Percentiles rank a stretch among this genome's conserved stretches.
These are phyloP conservation scores for Rapana venosa DNA, from an alignment of 2,888 invertebrate species.

Conservation along the genomic window DNA sequence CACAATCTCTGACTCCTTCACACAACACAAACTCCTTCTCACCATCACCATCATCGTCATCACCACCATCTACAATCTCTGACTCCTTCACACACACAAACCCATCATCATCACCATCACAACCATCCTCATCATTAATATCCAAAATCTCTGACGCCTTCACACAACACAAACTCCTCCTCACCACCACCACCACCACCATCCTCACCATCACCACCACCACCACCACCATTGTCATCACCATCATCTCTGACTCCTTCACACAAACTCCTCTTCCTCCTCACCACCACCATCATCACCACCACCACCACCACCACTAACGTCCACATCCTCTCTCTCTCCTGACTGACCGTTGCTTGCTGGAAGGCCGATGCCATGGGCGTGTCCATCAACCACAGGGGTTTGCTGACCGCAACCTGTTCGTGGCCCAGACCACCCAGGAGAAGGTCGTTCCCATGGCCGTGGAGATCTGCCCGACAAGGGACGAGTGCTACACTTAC, in stretches of 20 bases:
- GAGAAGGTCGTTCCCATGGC: constrained; percentile 8
- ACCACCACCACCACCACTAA: no score
- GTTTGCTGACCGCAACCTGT: constrained; percentile 28
- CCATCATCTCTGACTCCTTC: no score
- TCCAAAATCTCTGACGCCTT: background rate
- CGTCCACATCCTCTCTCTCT: no score
- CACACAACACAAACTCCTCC: background rate
- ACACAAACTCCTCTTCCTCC: no score
- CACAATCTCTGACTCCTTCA: background rate
- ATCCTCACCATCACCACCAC: no score
- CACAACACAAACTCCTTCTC: no score
- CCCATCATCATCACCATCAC: no score
- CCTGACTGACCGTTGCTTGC: background rate
- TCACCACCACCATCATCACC: no score
- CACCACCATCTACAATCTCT: background rate
- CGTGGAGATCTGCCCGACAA: constrained; percentile 5
- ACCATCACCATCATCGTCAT: no score
- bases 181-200: no score
- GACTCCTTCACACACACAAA: background rate
- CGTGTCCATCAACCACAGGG: background rate
- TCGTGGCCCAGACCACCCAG: constrained; percentile 32
- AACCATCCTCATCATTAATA: no score
- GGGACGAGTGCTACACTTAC: background rate
- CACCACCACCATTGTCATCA: no score
- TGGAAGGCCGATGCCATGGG: constrained; percentile 32